These are phyloP conservation scores for Spialia ferax DNA, from an alignment of 2,888 invertebrate genomes.

Conservation along the genomic window DNA sequence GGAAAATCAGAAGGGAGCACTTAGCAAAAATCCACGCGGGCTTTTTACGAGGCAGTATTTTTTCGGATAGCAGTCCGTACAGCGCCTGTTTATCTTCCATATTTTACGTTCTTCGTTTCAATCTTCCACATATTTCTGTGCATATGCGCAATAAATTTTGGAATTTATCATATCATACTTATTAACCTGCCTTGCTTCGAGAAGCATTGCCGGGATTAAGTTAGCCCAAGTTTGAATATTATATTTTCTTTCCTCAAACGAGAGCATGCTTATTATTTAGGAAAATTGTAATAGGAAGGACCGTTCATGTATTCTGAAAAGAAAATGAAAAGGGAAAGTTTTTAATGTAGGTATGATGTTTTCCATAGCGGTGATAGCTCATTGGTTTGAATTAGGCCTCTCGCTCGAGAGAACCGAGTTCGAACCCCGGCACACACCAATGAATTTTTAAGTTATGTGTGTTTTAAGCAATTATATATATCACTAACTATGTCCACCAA, in stretches of 20 bases:
- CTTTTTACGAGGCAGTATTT: conserved; percentile 72
- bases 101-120: conserved; percentile 63
- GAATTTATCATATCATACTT: conserved; percentile 35
- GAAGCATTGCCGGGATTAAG: conserved; percentile 8
- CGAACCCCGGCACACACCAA: no score
- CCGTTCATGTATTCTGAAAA: not conserved
- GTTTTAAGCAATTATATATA: no score
- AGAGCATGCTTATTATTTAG: not conserved
- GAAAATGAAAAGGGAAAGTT: not conserved
- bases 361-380: no score
- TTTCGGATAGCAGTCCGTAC: conserved; percentile 53
- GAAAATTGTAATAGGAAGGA: not conserved
- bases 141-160: conserved; percentile 41
- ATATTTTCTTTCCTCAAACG: not conserved
- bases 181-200: conserved; percentile 32
- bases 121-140: conserved; percentile 55
- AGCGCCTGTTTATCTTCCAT: conserved; percentile 64
- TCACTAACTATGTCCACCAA: no score
- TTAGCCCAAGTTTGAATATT: not conserved
- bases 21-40: conserved; percentile 56
- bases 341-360: no score
- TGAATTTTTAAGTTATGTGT: no score
- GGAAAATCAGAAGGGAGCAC: conserved; percentile 61
- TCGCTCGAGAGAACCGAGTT: no score
- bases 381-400: no score